Evolutionary conservation across 2,797 vertebrate species (phyloP).

Genomic region (Dendrocincla tyrannina): DNA sequence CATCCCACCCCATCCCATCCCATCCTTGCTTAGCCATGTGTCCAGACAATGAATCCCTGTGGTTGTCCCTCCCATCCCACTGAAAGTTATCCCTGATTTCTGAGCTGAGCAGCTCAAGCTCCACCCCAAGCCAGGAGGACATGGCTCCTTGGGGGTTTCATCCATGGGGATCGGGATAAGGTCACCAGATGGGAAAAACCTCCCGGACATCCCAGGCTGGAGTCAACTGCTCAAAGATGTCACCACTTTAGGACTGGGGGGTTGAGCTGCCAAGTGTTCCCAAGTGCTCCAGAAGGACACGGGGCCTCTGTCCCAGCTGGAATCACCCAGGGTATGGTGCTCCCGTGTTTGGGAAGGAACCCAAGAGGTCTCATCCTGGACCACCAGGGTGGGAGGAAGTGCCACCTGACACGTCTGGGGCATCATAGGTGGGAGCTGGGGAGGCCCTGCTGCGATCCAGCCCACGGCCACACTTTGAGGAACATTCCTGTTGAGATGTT

Average conservation of each 20-base stretch:
- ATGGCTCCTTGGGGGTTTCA: not conserved
- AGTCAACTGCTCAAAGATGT: not conserved
- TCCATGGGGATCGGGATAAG: fast-evolving
- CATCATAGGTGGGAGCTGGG: not conserved
- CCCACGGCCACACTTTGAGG: not conserved
- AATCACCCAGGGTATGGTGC: too few species aligned
- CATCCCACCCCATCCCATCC: too few species aligned
- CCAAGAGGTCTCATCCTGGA: not conserved
- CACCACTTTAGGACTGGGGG: not conserved
- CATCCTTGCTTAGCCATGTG: too few species aligned
- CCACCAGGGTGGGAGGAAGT: not conserved
- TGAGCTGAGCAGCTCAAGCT: not conserved
- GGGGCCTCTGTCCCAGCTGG: not conserved
- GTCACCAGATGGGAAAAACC: not conserved
- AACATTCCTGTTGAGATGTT: not conserved
- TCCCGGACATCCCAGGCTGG: not conserved
- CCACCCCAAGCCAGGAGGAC: too few species aligned
- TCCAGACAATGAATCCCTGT: not conserved
- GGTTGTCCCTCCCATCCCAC: not conserved
- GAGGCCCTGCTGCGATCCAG: not conserved
- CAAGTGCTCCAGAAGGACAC: not conserved
- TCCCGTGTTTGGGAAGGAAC: not conserved
- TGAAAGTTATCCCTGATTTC: not conserved
- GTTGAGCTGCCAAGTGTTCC: not conserved
- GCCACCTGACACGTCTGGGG: not conserved